Base-by-base conservation (phyloP, 2,888 invertebrate species). In the Melieria omissa region DNA sequence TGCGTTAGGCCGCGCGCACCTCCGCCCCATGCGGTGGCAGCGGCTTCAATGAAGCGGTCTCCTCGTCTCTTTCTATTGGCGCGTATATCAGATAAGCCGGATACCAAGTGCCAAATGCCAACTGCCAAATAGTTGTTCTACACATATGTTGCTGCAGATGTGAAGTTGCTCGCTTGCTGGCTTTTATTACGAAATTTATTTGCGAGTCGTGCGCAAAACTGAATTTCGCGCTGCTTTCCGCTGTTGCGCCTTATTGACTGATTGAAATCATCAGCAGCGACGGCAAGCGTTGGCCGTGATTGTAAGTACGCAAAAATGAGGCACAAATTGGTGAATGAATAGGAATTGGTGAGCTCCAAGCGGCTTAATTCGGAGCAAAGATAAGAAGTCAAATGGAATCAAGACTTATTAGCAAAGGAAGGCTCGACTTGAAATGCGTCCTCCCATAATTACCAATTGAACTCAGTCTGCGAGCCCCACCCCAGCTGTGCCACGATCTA, bases 211-310 rank as follows among this genome's bases (percentile, higher is more conserved):
- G 72, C 71, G 12, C 70, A 52, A 65, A 73, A 73, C 73, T 73
- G 70, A 71, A 70, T 65, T 73, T 69, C 73, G 73, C 72, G 64
- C 70, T 71, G 72, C 73, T 75, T 78, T 80, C 79, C 79, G 65
- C 29, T 29, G 29, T 29, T 29, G 29, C 29, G 68, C 67, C 70
- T 70, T 81, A 81, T 82, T 84, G 82, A 81, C 83, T 84, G 83
- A 83, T 83, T 81, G 81, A 82, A 82, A 83, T 83, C 83, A 78
- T 29, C 29, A 29, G 29, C 29, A 29, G 1, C 29, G 29, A 77
- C 78, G 42, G 14, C 63, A 8, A 29, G 57, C 14, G 45, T 49
- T 47, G 10, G 49, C 52, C 1, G 14, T 5, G 5, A 52, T 5
- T 52, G 12, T 52, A 8, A 5, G 14, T 6, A 12, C 1, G 14